Evolutionary conservation across 2,888 invertebrate species (phyloP).

Genomic region (Drosophila bunnanda): DNA sequence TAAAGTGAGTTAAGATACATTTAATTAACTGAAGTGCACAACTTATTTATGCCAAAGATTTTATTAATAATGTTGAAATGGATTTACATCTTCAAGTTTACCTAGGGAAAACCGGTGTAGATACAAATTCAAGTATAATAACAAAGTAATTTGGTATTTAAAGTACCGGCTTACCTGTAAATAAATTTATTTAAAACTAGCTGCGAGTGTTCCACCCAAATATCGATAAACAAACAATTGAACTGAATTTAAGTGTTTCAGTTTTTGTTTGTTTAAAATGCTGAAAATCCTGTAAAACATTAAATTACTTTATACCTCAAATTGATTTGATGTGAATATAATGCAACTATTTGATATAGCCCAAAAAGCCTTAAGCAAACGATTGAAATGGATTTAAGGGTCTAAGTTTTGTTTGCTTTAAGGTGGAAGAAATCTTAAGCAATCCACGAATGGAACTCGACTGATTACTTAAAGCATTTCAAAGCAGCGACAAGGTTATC

Average conservation of each 20-base stretch:
- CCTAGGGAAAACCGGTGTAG: too few species aligned
- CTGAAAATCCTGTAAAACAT: not conserved
- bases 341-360: not conserved
- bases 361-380: not conserved
- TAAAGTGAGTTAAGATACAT: not conserved
- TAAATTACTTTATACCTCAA: not conserved
- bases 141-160: not conserved
- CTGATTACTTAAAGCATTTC: constrained; percentile 9
- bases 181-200: not conserved
- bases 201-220: not conserved
- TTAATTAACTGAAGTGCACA: not conserved
- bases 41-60: not conserved
- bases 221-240: not conserved
- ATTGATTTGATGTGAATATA: not conserved
- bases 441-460: not conserved
- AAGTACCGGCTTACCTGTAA: not conserved
- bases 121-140: not conserved
- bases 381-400: constrained; percentile 1
- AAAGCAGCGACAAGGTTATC: constrained; percentile 36
- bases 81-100: too few species aligned
- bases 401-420: not conserved
- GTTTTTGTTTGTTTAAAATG: not conserved
- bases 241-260: not conserved
- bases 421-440: not conserved
- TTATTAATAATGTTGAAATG: too few species aligned